Evolutionary conservation across 2,888 invertebrate species (phyloP).

Genomic region (Melolontha melolontha): DNA sequence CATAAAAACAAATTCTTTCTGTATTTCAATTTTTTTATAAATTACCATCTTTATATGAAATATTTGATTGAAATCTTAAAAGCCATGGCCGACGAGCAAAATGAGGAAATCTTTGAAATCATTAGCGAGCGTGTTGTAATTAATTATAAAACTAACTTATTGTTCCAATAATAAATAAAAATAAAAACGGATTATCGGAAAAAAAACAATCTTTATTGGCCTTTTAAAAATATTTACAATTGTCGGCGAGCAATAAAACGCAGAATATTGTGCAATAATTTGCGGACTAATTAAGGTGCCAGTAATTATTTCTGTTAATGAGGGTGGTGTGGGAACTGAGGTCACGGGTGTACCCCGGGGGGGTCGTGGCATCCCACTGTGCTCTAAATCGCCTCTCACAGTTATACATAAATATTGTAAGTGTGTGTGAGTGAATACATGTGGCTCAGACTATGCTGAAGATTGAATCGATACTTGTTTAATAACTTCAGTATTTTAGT

Average conservation of each 20-base stretch:
- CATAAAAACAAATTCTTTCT: too few relatives aligned
- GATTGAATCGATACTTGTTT: conserved; percentile 19
- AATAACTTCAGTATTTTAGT: conserved; percentile 17
- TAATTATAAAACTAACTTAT: conserved; percentile 4
- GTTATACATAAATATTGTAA: conserved; percentile 53
- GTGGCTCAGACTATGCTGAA: conserved; percentile 20
- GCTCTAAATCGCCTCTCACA: conserved; percentile 59
- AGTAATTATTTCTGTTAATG: conserved; percentile 64
- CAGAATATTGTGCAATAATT: conserved; percentile 40
- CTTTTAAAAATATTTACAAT: conserved; percentile 42
- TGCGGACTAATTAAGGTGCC: conserved; percentile 49
- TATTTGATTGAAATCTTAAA: too few relatives aligned
- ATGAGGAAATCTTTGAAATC: neutral
- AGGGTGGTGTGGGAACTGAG: conserved; percentile 62
- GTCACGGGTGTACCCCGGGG: conserved; percentile 58
- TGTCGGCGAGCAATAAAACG: conserved; percentile 37
- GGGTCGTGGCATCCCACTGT: conserved; percentile 58
- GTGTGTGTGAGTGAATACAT: conserved; percentile 17
- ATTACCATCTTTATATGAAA: too few relatives aligned
- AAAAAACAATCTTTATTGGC: conserved; percentile 21
- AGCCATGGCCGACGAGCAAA: neutral
- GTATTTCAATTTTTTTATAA: too few relatives aligned
- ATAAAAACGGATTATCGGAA: neutral
- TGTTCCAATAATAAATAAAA: conserved; percentile 9
- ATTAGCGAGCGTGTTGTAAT: neutral